Evolutionary conservation across 2,888 invertebrate genomes (phyloP).

Genomic region (Zelleria hepariella): DNA sequence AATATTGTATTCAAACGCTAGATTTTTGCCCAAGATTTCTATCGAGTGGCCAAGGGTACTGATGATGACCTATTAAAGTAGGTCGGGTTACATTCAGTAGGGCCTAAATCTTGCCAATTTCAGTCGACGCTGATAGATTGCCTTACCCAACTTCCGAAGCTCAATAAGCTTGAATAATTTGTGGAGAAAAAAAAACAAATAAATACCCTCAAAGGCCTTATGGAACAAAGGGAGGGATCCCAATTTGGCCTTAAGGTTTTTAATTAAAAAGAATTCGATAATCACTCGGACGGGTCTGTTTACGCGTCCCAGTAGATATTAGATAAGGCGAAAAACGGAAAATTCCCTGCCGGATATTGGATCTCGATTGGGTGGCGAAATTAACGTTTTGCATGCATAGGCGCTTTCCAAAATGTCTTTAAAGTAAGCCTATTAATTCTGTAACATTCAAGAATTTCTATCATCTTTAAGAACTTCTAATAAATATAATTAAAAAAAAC

Average conservation of each 20-base stretch:
- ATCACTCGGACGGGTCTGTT: constrained; percentile 25
- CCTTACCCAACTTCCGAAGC: constrained; percentile 38
- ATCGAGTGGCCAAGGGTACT: constrained; percentile 43
- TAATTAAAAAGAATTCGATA: constrained; percentile 36
- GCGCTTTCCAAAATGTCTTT: neutral
- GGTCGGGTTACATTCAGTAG: constrained; percentile 25
- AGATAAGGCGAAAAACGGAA: neutral
- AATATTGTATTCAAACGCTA: neutral
- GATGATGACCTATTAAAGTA: constrained; percentile 40
- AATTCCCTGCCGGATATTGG: constrained; percentile 2
- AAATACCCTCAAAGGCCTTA: constrained; percentile 29
- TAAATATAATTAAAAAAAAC: neutral
- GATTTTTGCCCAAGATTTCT: no score
- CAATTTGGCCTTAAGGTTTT: constrained; percentile 35
- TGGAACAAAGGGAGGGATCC: constrained; percentile 33
- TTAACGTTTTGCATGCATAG: neutral
- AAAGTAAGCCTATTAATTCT: neutral
- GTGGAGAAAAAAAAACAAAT: constrained; percentile 39
- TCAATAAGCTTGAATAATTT: constrained; percentile 58
- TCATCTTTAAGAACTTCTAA: no score
- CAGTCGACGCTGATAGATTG: constrained; percentile 38
- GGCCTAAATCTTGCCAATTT: neutral
- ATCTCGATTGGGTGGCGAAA: neutral
- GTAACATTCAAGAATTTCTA: neutral
- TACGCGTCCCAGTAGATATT: constrained; percentile 14